These are phyloP conservation scores for Actinemys pallida DNA, from an alignment of 2,113 vertebrate species.

Conservation along the genomic window DNA sequence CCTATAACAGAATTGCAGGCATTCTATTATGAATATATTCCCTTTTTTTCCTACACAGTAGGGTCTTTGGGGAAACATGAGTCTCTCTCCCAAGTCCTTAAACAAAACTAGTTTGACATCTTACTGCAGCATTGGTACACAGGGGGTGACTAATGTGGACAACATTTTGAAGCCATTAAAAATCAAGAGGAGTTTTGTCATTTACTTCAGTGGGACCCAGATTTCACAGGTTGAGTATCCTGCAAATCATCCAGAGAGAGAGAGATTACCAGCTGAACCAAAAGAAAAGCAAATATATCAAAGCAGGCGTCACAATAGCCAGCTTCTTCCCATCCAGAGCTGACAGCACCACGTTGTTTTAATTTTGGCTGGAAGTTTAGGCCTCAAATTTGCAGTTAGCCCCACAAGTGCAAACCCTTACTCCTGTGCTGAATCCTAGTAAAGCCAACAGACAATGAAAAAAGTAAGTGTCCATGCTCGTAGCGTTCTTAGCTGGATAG, in stretches of 20 bases:
- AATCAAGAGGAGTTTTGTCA: not conserved
- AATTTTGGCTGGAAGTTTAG: not conserved
- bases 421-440: not conserved
- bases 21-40: not conserved
- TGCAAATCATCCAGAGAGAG: slow-evolving; percentile 12
- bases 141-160: fast-evolving
- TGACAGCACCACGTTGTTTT: slow-evolving; percentile 13
- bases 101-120: slow-evolving; percentile 1
- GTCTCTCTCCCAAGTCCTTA: not conserved
- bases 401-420: slow-evolving; percentile 5
- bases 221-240: not conserved
- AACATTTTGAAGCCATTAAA: not conserved
- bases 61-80: not conserved
- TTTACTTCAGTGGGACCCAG: not conserved
- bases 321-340: slow-evolving; percentile 13
- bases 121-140: not conserved
- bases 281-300: slow-evolving; percentile 56
- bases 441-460: not conserved
- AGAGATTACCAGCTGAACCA: slow-evolving; percentile 57
- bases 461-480: no score
- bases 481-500: no score
- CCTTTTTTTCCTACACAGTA: not conserved
- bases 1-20: not conserved
- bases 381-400: not conserved
- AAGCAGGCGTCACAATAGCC: slow-evolving; percentile 22